A percentile compares a stretch with the other conserved stretches of the same genome.
Evolutionary conservation across 2,113 vertebrate genomes (phyloP).

Genomic region (Bubalus kerabau): DNA sequence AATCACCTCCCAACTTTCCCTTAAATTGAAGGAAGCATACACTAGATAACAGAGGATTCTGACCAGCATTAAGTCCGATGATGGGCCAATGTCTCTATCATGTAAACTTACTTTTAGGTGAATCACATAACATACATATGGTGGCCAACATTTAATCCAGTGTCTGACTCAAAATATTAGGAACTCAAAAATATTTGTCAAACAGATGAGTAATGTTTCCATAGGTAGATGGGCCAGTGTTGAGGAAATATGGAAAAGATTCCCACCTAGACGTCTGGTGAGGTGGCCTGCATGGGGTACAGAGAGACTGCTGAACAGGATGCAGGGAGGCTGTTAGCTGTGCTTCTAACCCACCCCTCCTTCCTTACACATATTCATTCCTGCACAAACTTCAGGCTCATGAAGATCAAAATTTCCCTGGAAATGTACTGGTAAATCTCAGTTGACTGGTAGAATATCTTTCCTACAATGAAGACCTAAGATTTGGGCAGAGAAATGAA

Average conservation of each 20-base stretch:
- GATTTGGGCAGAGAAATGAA: neutral
- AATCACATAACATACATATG: neutral
- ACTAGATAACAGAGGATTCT: neutral
- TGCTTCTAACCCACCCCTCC: neutral
- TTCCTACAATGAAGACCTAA: neutral
- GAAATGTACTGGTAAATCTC: neutral
- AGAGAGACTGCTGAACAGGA: neutral
- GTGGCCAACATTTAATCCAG: neutral
- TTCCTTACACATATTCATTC: neutral
- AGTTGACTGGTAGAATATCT: neutral
- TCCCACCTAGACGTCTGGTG: neutral
- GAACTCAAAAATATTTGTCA: neutral
- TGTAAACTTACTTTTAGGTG: neutral
- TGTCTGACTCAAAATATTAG: neutral
- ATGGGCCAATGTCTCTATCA: neutral
- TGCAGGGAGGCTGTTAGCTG: neutral
- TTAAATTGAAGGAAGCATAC: neutral
- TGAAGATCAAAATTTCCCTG: neutral
- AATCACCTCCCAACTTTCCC: neutral
- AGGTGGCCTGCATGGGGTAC: neutral
- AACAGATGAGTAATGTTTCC: neutral
- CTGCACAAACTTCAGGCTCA: neutral
- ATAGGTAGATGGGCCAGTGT: neutral
- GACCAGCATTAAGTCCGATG: neutral
- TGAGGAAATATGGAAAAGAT: neutral